Base-by-base conservation (phyloP, 2,888 invertebrate genomes). In the Drosophila suboccidentalis region DNA sequence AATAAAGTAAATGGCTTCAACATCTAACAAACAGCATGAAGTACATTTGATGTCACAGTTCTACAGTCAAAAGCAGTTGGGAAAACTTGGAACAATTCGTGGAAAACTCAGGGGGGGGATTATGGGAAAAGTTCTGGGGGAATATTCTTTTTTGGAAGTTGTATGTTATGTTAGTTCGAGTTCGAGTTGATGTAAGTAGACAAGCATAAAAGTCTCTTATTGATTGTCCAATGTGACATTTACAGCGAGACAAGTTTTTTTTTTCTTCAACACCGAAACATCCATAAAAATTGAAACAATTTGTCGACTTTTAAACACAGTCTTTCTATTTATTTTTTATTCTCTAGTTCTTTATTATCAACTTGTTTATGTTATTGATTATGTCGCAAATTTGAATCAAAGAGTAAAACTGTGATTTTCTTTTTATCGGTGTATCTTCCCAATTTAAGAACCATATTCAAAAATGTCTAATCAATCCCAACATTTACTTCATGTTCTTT, bases 201-300 rank as follows among this genome's bases (percentile, higher is more conserved):
- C 22, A 38, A 43, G 39, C 66, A 75, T 62, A 66, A 77, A 77
- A 72, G 78, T 72, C 73, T 59, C 62, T 57, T 75, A 75, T 75
- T 72, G 75, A 75, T 75, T 75, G 55, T 44, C 78, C 61, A 55
- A 55, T 75, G 77, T 65, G 77, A 65, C 77, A 57, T 60, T 64
- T 54, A 29, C 65, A 61, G 51, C 34, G 60, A 50, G 53, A 29
- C 22, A 51, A 62, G 38, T 26, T 38, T 51, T 51, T 36, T 8
- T 29, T 51, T 22, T 2, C 36, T 38, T 38, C 5, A 19, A 34
- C 43, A 32, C 44, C 22, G 22, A 55, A 50, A 13, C 36, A 10
- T 13, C 13, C 55, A 55, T 55, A 34, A 55, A 44, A 55, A 34
- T 41, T 10, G 4, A 34, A 55, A 55, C 44, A 44, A 55, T 44